These are phyloP conservation scores for Polydrusus tereticollis DNA, from an alignment of 2,888 invertebrate genomes.

Conservation along the genomic window DNA sequence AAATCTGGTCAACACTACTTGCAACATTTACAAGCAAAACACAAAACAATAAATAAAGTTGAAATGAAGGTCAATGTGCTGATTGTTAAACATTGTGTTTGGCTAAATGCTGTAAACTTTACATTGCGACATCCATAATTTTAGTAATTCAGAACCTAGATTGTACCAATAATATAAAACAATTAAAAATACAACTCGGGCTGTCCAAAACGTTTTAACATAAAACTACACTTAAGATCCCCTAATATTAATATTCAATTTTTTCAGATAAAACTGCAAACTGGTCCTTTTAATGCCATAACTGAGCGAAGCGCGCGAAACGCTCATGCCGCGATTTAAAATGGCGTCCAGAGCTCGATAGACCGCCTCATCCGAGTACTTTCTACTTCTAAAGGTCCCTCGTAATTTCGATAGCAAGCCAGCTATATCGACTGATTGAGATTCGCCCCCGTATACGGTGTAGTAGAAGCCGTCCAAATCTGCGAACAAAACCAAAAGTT, in stretches of 20 bases:
- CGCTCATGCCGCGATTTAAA: conserved; percentile 69
- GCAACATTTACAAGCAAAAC: too few species aligned
- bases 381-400: conserved; percentile 57
- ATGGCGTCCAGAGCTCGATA: conserved; percentile 69
- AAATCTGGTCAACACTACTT: too few species aligned
- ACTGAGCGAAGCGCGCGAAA: conserved; percentile 69
- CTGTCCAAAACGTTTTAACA: not conserved
- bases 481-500: conserved; percentile 49
- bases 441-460: conserved; percentile 20
- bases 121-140: too few species aligned
- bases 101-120: too few species aligned
- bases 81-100: too few species aligned
- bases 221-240: conserved; percentile 2
- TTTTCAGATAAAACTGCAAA: conserved; percentile 70
- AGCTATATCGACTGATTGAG: conserved; percentile 47
- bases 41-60: too few species aligned
- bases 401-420: conserved; percentile 50
- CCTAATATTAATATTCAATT: conserved; percentile 67
- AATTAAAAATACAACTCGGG: not conserved
- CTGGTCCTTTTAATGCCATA: conserved; percentile 70
- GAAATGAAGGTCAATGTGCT: too few species aligned
- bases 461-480: conserved; percentile 44
- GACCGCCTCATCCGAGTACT: conserved; percentile 68
- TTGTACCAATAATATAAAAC: not conserved
- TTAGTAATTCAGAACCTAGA: not conserved